Conservation (phyloP, 2,888 invertebrate species). For the Cephus runcator region DNA sequence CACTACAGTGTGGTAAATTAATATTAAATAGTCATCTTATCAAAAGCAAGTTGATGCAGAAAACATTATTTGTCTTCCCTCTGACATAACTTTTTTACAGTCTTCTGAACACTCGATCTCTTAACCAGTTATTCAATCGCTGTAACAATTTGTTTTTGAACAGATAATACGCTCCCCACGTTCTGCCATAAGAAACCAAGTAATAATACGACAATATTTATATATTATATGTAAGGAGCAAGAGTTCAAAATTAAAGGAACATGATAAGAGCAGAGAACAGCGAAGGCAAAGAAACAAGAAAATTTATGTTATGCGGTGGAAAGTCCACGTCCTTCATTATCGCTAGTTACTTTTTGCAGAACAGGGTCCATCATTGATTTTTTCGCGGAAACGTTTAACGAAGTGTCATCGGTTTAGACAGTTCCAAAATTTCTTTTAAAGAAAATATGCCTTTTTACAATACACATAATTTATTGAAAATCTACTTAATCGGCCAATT, state of each 20-base stretch:
- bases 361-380: not conserved
- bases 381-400: not conserved
- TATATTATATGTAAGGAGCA: constrained; percentile 18
- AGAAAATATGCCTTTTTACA: not conserved
- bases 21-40: constrained; percentile 4
- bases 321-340: not conserved
- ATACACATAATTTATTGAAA: not conserved
- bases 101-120: not conserved
- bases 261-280: not conserved
- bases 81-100: not conserved
- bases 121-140: not conserved
- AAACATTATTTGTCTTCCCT: not conserved
- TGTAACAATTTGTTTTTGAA: not conserved
- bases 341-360: not conserved
- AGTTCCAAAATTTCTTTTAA: not conserved
- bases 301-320: not conserved
- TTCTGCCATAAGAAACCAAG: constrained; percentile 19
- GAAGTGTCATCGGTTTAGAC: not conserved
- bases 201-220: constrained; percentile 31
- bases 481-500: not conserved
- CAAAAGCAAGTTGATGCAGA: constrained; percentile 19
- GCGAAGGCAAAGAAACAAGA: not conserved
- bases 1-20: constrained; percentile 17
- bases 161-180: not conserved
- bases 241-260: constrained; percentile 15